Base-by-base conservation (phyloP, 2,113 vertebrate species). In the Charadrius vociferus region DNA sequence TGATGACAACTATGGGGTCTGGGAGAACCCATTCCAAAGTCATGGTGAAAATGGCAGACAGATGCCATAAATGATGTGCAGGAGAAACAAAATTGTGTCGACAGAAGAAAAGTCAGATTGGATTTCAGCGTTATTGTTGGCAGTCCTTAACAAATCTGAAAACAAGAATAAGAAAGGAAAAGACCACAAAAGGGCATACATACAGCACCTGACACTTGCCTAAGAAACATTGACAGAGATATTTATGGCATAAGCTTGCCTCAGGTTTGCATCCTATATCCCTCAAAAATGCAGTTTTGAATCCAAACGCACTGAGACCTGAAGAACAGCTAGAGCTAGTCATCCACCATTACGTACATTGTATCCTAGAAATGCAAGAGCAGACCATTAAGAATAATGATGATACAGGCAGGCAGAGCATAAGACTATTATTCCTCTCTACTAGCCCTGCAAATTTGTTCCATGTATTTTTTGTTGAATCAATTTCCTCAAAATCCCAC, bases 401-500 rank as follows among this genome's bases (percentile, higher is more conserved):
- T 86, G 50, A 61, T 58, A 83, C 4, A 82, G 53, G 41, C 37
- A 47, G 19, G 8, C 12, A 80, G 71, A 77, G 7, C 36, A 24
- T 65, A 53, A 95, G 39, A 68, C 50, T 77, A 49, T 88, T 79
- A 88, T 81, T 93, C 14, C 30, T 58, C 67, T 90, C 56, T 36
- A 70, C 22, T 65, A 34, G 34, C 21, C 34, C 34, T 80, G 37
- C 16, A 83, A 68, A 90, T 93, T 43, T 78, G n/a, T 90, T 92
- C 58, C 73, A 19, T 80, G 36, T 47, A 41, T 13, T 79, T 92
- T 72, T 77, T 14, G 0, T 53, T 90, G 67, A 93, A 82, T 56
- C 5, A 0, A 8, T 73, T 97, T 43, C 36, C 17, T 90, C 67
- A 68, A 70, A 94, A 27, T 90, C 80, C 45, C 62, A 53, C 22